These are phyloP conservation scores for Dendrocopos noguchii DNA, from an alignment of 2,113 vertebrate species.

Conservation along the genomic window DNA sequence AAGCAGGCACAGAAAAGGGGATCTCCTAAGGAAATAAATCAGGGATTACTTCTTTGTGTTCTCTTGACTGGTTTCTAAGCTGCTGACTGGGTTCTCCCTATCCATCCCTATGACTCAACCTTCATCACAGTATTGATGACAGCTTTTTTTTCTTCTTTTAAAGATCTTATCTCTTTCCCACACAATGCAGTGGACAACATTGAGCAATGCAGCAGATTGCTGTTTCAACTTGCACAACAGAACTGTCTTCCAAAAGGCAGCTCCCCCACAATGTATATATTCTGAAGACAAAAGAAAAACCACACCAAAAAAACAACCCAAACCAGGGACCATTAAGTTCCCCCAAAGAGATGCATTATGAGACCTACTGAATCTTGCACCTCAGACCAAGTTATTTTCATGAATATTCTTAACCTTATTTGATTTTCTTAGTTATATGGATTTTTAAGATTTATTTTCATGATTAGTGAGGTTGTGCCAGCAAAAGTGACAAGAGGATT, in stretches of 20 bases:
- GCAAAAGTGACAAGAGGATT: not conserved
- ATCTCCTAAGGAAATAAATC: not conserved
- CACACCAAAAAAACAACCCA: not conserved
- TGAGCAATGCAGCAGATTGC: not conserved
- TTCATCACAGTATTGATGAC: not conserved
- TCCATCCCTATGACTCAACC: slow-evolving; percentile 2
- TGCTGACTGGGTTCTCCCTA: not conserved
- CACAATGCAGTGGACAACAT: not conserved
- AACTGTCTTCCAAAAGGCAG: not conserved
- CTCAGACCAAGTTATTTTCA: not conserved
- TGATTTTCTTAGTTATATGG: not conserved
- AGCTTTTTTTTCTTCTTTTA: not conserved
- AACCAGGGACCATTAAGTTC: not conserved
- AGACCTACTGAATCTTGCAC: not conserved
- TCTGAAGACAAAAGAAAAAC: not conserved
- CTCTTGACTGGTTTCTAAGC: not conserved
- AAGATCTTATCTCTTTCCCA: not conserved
- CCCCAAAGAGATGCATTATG: rapidly evolving
- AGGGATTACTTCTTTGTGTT: not conserved
- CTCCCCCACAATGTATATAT: not conserved
- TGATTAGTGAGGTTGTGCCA: not conserved
- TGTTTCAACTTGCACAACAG: not conserved
- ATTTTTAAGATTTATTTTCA: not conserved
- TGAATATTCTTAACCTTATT: not conserved
- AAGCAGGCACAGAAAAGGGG: not conserved